Percentiles rank a stretch among this genome's conserved stretches.
Conservation (phyloP, 2,888 invertebrate species). For the Sesamia inferens region DNA sequence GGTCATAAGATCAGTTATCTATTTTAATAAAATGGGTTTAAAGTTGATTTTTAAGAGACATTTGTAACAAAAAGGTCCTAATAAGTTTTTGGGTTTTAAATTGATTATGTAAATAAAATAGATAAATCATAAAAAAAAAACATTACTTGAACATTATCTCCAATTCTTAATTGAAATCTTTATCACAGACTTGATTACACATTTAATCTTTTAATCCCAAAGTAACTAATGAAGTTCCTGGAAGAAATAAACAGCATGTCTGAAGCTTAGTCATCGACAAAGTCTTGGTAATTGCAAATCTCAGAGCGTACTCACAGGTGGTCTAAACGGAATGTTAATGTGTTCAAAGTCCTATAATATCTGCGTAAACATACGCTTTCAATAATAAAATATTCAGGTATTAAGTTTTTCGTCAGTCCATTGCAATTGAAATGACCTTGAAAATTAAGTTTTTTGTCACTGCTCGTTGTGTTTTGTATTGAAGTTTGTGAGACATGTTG, state of each 20-base stretch:
- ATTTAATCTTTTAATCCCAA: not conserved
- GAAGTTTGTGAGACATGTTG: conserved; percentile 9
- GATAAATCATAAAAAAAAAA: too few species aligned
- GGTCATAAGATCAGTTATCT: not conserved
- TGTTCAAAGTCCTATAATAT: conserved; percentile 79
- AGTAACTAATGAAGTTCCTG: not conserved
- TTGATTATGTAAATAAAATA: too few species aligned
- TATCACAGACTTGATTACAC: not conserved
- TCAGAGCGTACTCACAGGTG: conserved; percentile 76
- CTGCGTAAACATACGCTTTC: conserved; percentile 67
- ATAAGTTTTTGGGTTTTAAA: not conserved
- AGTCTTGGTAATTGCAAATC: conserved; percentile 77
- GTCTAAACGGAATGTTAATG: conserved; percentile 81
- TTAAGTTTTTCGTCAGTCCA: not conserved
- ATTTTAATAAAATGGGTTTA: not conserved
- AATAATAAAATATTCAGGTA: conserved; percentile 69
- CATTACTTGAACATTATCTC: not conserved
- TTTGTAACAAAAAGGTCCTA: not conserved
- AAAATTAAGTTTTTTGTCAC: conserved; percentile 39
- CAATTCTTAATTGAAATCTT: not conserved
- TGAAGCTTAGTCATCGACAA: conserved; percentile 63
- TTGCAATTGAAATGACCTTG: conserved; percentile 5
- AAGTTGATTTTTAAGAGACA: not conserved
- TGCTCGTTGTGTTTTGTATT: conserved; percentile 1
- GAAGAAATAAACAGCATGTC: conserved; percentile 48